Conservation (phyloP, 2,888 invertebrate genomes). For the Stenotaenia linearis region DNA sequence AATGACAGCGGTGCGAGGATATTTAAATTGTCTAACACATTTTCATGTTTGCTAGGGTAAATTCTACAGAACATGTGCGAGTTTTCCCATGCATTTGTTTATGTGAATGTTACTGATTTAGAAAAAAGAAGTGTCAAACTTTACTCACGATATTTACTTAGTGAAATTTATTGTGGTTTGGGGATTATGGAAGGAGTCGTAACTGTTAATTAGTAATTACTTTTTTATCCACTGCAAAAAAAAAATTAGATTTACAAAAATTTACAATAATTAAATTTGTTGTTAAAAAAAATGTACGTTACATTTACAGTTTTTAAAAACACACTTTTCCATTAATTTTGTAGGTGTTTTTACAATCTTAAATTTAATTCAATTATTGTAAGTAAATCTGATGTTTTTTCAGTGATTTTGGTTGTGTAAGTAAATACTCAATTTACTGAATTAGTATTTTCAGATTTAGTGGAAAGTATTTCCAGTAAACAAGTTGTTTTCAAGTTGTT, state of each 20-base stretch:
- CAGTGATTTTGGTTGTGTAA: too few species aligned
- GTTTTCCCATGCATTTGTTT: background rate
- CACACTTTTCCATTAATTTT: too few species aligned
- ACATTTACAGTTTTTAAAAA: too few species aligned
- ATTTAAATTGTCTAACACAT: constrained; percentile 12
- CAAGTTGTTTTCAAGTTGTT: too few species aligned
- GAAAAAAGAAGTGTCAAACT: background rate
- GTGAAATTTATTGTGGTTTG: background rate
- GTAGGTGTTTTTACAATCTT: too few species aligned
- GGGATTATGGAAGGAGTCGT: background rate
- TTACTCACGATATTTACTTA: background rate
- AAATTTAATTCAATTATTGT: too few species aligned
- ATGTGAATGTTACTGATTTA: background rate
- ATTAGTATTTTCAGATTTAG: too few species aligned
- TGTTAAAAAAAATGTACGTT: too few species aligned
- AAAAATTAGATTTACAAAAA: background rate
- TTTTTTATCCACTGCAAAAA: background rate
- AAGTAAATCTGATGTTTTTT: too few species aligned
- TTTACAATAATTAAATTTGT: too few species aligned
- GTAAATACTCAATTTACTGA: too few species aligned
- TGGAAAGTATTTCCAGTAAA: too few species aligned
- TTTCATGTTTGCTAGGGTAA: background rate
- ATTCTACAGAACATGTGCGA: background rate
- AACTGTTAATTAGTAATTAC: background rate
- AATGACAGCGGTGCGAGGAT: background rate